Base-by-base conservation (phyloP, 2,113 vertebrate species). In the Amblyornis subalaris region DNA sequence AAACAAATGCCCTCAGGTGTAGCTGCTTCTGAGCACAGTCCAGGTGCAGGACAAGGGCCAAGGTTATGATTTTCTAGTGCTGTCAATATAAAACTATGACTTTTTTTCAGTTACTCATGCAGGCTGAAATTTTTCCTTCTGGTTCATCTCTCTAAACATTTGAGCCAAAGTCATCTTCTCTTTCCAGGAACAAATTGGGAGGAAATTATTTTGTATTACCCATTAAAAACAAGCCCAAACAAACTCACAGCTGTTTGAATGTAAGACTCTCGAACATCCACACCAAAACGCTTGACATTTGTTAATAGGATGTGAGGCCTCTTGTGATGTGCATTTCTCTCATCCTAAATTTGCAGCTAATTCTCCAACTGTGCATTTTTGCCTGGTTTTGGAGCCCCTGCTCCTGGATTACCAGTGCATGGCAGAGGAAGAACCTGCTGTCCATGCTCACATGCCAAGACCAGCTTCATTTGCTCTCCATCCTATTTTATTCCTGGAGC, bases 101-200 rank as follows among this genome's bases (percentile, higher is more conserved):
- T 65, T 69, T 70, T 70, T 85, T 75, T 53, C 19, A 80, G 44
- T 90, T 93, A 50, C 25, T 92, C 57, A 35, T 44, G 15, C 48
- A 72, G 23, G 40, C 80, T 92, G 84, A 87, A 91, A 42, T 85
- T 94, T 94, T 94, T 87, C 66, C 87, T 93, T 85, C 66, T 94
- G 70, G 70, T 96, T 93, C 89, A 89, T 95, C 84, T 93, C 64
- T 92, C 90, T 44, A 91, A 92, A 82, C 7, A 14, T 89, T 57
- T 87, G 83, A 95, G 94, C 94, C 95, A 96, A 94, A 94, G 6
- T 65, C 69, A 48, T 72, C 53, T 84, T 84, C 88, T 94, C 95
- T 94, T 96, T 96, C 95, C 91, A 96, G 91, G 92, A 95, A 95
- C 91, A 96, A 96, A 95, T 72, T 95, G 89, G 22, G 84, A 96